phyloP scores from a whole-genome alignment of 92 coral and sea anemone species.

The Anthopleura xanthogrammica region DNA sequence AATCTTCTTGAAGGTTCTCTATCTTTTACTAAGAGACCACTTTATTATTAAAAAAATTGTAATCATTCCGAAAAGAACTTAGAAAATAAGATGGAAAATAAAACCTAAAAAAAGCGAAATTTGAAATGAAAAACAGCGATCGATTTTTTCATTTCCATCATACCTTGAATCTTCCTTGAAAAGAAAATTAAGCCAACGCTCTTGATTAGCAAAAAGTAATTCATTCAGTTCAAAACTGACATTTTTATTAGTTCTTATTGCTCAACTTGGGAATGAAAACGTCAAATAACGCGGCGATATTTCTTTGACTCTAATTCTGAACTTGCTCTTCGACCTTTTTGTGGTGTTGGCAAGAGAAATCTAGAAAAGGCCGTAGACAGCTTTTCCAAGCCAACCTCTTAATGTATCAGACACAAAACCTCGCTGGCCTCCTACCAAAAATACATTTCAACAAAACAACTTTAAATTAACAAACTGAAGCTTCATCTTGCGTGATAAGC shows the following conservation, averaged over 20 bases:
- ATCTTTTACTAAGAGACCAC: neutral
- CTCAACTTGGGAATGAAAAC: neutral
- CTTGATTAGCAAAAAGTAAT: constrained; percentile 1
- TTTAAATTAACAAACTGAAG: neutral
- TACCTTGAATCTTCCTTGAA: neutral
- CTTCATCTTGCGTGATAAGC: constrained; percentile 11
- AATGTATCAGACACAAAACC: constrained; percentile 19
- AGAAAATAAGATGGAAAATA: neutral
- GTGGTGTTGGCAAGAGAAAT: neutral
- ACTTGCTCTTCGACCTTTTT: neutral
- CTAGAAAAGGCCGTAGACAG: neutral
- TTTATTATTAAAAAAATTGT: neutral
- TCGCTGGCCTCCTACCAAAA: constrained; percentile 2
- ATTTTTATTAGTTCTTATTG: constrained; percentile 3
- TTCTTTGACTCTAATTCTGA: neutral
- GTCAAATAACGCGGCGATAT: neutral
- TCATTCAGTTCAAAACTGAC: neutral
- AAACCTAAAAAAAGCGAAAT: neutral
- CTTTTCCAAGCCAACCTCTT: constrained; percentile 3
- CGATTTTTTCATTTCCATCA: neutral
- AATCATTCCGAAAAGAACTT: neutral
- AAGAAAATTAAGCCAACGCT: neutral
- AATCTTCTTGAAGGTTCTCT: neutral
- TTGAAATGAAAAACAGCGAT: neutral
- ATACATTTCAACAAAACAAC: constrained; percentile 10